These are phyloP conservation scores for Oceanodroma tethys DNA, from an alignment of 2,113 vertebrate genomes.

Conservation along the genomic window DNA sequence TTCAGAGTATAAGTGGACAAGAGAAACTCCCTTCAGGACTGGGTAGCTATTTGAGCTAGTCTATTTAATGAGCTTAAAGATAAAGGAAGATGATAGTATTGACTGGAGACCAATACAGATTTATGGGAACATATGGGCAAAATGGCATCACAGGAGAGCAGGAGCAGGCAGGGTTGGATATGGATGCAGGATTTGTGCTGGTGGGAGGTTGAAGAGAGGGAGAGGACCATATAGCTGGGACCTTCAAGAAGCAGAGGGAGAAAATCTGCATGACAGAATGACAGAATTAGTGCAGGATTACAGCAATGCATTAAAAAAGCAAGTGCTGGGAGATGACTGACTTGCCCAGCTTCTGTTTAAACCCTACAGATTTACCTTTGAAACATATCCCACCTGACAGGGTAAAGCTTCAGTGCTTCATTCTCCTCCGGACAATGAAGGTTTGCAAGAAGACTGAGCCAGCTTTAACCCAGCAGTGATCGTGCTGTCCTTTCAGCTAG, in stretches of 20 bases:
- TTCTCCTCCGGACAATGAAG: neutral
- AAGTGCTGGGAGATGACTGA: neutral
- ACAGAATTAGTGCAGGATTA: neutral
- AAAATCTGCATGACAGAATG: neutral
- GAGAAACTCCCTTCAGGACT: neutral
- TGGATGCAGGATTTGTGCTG: neutral
- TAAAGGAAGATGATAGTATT: neutral
- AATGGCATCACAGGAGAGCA: neutral
- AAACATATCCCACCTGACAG: neutral
- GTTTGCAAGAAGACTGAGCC: neutral
- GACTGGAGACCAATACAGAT: neutral
- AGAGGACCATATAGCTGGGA: neutral
- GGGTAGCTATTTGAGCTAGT: neutral
- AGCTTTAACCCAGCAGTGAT: neutral
- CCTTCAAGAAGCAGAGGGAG: neutral
- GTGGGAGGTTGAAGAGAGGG: neutral
- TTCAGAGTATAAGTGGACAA: neutral
- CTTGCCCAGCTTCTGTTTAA: neutral
- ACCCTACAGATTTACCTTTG: neutral
- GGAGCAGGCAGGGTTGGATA: neutral
- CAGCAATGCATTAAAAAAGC: neutral
- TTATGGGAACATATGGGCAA: neutral
- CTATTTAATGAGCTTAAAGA: neutral
- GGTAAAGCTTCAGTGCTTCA: neutral
- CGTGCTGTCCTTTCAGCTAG: neutral